phyloP scores from a whole-genome alignment of 2,113 vertebrate genomes.

The Leptobrachium ailaonicum region DNA sequence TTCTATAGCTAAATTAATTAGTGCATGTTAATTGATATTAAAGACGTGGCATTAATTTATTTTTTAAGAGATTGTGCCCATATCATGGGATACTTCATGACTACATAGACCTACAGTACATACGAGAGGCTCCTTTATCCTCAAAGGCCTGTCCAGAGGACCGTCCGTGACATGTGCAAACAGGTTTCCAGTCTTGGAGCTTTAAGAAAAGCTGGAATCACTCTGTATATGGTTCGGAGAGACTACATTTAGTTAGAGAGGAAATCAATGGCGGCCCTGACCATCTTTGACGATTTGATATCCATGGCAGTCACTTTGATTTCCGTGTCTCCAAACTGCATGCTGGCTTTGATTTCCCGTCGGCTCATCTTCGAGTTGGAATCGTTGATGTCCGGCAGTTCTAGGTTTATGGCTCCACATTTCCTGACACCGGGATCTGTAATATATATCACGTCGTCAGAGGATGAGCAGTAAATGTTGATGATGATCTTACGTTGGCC shows the following conservation, averaged over 20 bases:
- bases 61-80: too few species aligned
- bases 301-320: slow-evolving; percentile 92
- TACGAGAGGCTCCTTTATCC: too few species aligned
- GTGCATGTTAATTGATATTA: too few species aligned
- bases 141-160: too few species aligned
- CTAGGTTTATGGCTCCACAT: slow-evolving; percentile 87
- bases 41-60: too few species aligned
- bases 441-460: slow-evolving; percentile 86
- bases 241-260: slow-evolving; percentile 78
- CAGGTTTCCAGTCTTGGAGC: too few species aligned
- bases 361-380: slow-evolving; percentile 55
- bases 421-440: slow-evolving; percentile 87
- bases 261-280: slow-evolving; percentile 89
- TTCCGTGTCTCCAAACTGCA: slow-evolving; percentile 97
- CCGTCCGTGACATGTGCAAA: too few species aligned
- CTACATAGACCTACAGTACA: too few species aligned
- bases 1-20: too few species aligned
- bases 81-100: too few species aligned
- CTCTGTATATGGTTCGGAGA: background rate
- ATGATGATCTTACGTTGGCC: slow-evolving; percentile 92
- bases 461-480: slow-evolving; percentile 88
- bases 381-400: slow-evolving; percentile 67
- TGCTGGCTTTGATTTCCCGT: slow-evolving; percentile 87
- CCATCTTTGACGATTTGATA: slow-evolving; percentile 74
- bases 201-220: too few species aligned